Conservation (phyloP, 1,140 invertebrate species). For the Eueides isabella region DNA sequence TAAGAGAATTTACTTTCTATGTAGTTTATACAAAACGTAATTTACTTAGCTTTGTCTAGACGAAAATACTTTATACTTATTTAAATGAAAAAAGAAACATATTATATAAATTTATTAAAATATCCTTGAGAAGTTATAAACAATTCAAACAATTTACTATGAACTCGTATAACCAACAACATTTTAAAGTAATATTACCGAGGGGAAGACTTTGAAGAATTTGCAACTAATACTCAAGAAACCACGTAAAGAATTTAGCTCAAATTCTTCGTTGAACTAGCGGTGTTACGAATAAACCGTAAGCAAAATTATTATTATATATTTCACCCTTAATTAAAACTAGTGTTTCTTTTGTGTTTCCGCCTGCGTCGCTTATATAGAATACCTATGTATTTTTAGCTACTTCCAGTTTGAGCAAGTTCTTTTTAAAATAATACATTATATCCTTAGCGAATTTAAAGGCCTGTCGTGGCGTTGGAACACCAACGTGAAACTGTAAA, state of each 20-base stretch:
- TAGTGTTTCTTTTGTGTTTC: neutral
- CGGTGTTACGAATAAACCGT: conserved; percentile 17
- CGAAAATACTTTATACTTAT: neutral
- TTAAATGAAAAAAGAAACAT: neutral
- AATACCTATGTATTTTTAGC: too few species aligned
- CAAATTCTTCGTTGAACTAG: conserved; percentile 26
- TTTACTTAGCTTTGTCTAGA: too few species aligned
- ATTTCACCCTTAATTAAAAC: neutral
- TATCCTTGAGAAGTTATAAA: neutral
- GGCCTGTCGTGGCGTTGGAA: too few species aligned
- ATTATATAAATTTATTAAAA: neutral
- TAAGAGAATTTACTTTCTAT: too few species aligned
- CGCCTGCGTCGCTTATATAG: too few species aligned
- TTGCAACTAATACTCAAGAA: conserved; percentile 23
- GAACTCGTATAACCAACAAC: conserved; percentile 16
- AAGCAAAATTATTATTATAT: conserved; percentile 8
- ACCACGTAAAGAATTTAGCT: conserved; percentile 27
- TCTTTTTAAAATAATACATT: too few species aligned
- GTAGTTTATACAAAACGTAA: too few species aligned
- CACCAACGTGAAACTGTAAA: too few species aligned
- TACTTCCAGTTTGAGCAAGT: too few species aligned
- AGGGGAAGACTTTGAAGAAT: conserved; percentile 25
- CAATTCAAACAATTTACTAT: conserved; percentile 6
- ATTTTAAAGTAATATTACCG: conserved; percentile 19
- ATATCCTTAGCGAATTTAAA: too few species aligned